Conservation (phyloP, 2,797 vertebrate species). For the Hydrocynus forskahlii region DNA sequence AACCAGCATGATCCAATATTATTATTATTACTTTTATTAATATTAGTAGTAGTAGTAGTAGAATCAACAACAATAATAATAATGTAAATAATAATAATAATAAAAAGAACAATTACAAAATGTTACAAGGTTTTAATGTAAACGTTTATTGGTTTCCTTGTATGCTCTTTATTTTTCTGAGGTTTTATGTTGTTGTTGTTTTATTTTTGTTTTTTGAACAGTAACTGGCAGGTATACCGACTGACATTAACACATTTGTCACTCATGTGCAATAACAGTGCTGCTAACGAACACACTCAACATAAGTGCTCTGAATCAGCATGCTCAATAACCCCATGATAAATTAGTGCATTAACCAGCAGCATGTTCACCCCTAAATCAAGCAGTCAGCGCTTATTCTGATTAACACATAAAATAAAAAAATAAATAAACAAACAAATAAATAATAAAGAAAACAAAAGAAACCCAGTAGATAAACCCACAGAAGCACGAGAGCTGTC, state of each 20-base stretch:
- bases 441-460: slow-evolving; percentile 26
- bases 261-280: neutral
- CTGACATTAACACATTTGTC: slow-evolving; percentile 1
- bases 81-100: too few relatives aligned
- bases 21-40: too few relatives aligned
- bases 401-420: slow-evolving; percentile 35
- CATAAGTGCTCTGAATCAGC: neutral
- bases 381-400: slow-evolving; percentile 4
- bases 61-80: too few relatives aligned
- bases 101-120: too few relatives aligned
- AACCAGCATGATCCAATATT: too few relatives aligned
- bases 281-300: slow-evolving; percentile 29
- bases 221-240: neutral
- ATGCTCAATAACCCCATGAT: slow-evolving; percentile 23
- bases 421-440: slow-evolving; percentile 24
- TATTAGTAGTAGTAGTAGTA: too few relatives aligned
- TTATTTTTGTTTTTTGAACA: neutral
- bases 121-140: too few relatives aligned
- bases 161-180: too few relatives aligned
- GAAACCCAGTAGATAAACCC: slow-evolving; percentile 34
- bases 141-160: too few relatives aligned
- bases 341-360: slow-evolving; percentile 35
- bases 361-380: slow-evolving; percentile 26
- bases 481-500: slow-evolving; percentile 33
- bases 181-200: too few relatives aligned